These are phyloP conservation scores for Discoglossus pictus DNA, from an alignment of 2,797 vertebrate genomes.

Conservation along the genomic window DNA sequence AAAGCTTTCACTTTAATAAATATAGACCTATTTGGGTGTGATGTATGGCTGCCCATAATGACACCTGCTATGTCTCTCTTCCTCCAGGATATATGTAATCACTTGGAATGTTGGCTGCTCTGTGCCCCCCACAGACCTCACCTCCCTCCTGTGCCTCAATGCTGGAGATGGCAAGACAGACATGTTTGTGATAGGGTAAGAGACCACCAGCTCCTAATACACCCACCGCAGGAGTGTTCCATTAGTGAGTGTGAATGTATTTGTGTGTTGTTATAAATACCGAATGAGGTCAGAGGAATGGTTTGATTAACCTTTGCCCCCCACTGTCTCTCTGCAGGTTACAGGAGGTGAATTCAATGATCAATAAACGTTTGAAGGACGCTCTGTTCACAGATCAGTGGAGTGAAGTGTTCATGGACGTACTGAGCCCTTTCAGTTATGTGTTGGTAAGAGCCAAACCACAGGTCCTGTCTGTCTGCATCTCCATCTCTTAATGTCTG, in stretches of 20 bases:
- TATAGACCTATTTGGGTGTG: neutral
- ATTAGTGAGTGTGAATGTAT: neutral
- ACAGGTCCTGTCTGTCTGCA: conserved; percentile 16
- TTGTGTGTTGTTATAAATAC: too few relatives aligned
- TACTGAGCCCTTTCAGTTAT: conserved; percentile 91
- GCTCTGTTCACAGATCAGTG: conserved; percentile 97
- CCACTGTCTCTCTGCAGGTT: conserved; percentile 70
- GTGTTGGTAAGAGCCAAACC: conserved; percentile 82
- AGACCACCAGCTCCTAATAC: too few relatives aligned
- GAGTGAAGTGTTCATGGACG: conserved; percentile 96
- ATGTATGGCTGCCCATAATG: neutral
- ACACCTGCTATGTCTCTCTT: conserved; percentile 1
- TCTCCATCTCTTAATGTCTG: neutral
- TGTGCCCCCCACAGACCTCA: conserved; percentile 89
- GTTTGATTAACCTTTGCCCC: too few relatives aligned
- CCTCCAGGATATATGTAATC: conserved; percentile 85
- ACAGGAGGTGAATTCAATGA: conserved; percentile 98
- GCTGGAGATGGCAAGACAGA: conserved; percentile 84
- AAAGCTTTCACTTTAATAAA: neutral
- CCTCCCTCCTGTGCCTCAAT: conserved; percentile 86
- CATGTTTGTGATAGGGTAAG: conserved; percentile 96
- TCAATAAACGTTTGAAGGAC: conserved; percentile 95
- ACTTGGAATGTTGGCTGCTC: conserved; percentile 96
- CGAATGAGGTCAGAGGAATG: too few relatives aligned
- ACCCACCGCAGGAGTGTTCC: neutral